Percentiles rank a stretch among this genome's conserved stretches.
These are phyloP conservation scores for Meghimatium bilineatum DNA, from an alignment of 2,888 invertebrate species.

Conservation along the genomic window DNA sequence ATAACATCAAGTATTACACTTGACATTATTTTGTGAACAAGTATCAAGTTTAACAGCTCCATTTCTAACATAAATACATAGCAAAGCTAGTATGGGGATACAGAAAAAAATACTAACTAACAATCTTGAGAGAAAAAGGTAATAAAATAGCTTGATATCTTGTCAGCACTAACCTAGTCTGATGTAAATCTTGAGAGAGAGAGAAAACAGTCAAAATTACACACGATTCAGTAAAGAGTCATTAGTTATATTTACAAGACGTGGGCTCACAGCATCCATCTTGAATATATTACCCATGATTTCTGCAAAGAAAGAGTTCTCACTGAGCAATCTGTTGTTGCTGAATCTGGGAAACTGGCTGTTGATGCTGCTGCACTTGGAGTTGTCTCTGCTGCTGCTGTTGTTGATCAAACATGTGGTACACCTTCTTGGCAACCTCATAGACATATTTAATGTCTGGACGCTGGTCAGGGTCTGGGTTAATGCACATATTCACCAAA, in stretches of 20 bases:
- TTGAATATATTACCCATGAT: not conserved
- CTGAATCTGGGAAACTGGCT: not conserved
- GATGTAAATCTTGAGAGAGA: too few relatives aligned
- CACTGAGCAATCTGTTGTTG: constrained; percentile 29
- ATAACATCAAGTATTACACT: too few relatives aligned
- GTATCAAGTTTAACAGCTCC: too few relatives aligned
- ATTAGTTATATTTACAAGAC: not conserved
- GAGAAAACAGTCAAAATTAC: too few relatives aligned
- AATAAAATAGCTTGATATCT: too few relatives aligned
- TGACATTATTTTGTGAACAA: too few relatives aligned
- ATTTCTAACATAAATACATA: too few relatives aligned
- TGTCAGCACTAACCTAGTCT: too few relatives aligned
- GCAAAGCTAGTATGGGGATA: too few relatives aligned
- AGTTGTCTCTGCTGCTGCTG: constrained; percentile 28
- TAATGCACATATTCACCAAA: constrained; percentile 79
- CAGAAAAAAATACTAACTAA: too few relatives aligned
- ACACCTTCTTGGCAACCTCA: constrained; percentile 78
- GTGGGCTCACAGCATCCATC: constrained; percentile 7
- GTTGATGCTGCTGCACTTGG: constrained; percentile 15
- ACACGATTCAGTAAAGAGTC: not conserved
- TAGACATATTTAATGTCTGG: constrained; percentile 79
- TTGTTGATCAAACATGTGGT: constrained; percentile 53
- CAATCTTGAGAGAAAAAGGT: too few relatives aligned
- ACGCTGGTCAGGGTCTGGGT: constrained; percentile 79
- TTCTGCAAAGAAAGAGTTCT: not conserved